Base-by-base conservation (phyloP, 2,797 vertebrate species). In the Holocentrus rufus region DNA sequence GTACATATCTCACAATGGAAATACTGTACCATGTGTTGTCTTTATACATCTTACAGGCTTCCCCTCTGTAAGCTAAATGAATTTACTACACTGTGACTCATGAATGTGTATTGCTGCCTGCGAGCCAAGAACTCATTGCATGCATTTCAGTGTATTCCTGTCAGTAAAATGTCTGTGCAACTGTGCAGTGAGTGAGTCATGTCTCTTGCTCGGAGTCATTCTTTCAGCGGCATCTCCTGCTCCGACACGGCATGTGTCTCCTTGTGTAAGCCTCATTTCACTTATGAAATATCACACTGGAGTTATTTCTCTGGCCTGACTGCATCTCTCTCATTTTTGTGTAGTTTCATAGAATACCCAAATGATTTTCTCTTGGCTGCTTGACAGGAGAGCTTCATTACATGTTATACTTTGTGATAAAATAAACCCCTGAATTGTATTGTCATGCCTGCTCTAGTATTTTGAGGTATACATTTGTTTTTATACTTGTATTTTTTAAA, bases 251-350 rank as follows among this genome's bases (percentile, higher is more conserved):
- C 2, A 64, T 44, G 22, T 52, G 77, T 72, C 57, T 56, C 56
- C 49, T 60, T 34, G 31, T 39, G 7, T 73, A 11, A 36, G 59
- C 71, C 44, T 79, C 61, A 47, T 69, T 74, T 67, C 60, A 74
- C 68, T 52, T 14, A 25, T n/a, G 34, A 54, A 58, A 52, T 18
- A 63, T 44, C 13, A 42, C 44, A 30, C 44, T 23, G 0, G 18
- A 5, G 11, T 60, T 22, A 9, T 44, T 73, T 52, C 13, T 60
- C n/a, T 49, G 47, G 47, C 47, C 47, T 18, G 5, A 7, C n/a
- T 49, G 18, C 47, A n/a, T 7, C 22, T 47, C 31, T 4, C 17
- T 18, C 22, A 62, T 42, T 6, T 72, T 44, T 20, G 7, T n/a
- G 22, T 17, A 23, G 47, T 17, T 44, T 44, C 14, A 44, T 44